Evolutionary conservation across 2,113 vertebrate species (phyloP), one percentile per base, ranked within the genome.

Genomic region (Hydropotes inermis): DNA sequence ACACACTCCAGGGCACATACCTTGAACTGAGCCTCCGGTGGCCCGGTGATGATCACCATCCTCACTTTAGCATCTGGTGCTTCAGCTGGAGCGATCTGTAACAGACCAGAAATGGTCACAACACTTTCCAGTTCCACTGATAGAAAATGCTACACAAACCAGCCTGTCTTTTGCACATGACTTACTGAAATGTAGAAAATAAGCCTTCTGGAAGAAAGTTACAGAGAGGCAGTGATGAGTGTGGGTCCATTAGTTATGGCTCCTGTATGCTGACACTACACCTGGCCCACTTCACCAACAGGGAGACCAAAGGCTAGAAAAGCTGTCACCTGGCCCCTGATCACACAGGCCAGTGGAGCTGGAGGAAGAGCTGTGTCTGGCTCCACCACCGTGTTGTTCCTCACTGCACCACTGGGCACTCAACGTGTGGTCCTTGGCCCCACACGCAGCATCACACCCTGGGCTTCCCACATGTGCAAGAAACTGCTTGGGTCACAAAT

Each of bases 1-100:
- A 47, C 64, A 52, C 7, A 21, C 11, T 78, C 86, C 39, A 1
- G 19, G 81, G 78, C 6, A 74, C 91, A 30, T 98, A 99, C 99
- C 99, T 99, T 99, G 98, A 99, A 99, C 98, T 99, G 99, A 99
- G 99, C 99, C 98, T 99, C 99, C 91, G 99, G 99, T 6, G 99
- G 99, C 97, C 99, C 99, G 36, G 99, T 99, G 70, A 99, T 99
- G 97, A 99, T 99, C 98, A 99, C 99, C 99, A 99, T 99, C 98
- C 99, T 99, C 98, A 99, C 99, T 98, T 99, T 99, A 97, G 99
- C 99, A 96, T 99, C 99, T 98, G 99, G 99, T 70, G 99, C 99
- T 98, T 99, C 99, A 79, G 99, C 99, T 95, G 99, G 99, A 58
- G 99, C 99, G 57, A 99, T 99, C 99, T 99, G 96, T 74, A 99